Conservation (phyloP, 1,140 invertebrate species). For the Chionoecetes opilio region DNA sequence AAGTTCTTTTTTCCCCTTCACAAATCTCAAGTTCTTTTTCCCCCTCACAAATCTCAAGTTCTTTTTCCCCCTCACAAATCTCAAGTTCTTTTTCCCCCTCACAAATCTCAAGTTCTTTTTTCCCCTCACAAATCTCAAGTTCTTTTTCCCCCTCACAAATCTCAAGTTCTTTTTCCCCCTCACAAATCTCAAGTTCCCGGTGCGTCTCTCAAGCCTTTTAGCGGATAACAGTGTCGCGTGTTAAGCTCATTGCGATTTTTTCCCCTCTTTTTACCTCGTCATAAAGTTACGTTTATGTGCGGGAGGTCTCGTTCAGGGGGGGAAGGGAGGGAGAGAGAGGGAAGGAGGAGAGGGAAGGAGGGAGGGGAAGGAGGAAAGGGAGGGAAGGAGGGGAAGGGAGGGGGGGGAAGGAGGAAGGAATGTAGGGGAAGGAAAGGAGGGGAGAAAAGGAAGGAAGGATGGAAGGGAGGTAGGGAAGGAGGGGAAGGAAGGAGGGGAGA, state of each 20-base stretch:
- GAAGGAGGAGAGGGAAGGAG: neutral
- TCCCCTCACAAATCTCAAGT: no score
- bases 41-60: no score
- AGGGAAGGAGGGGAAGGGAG: neutral
- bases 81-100: no score
- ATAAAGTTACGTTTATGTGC: neutral
- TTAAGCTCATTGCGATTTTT: neutral
- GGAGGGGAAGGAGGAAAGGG: neutral
- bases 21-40: no score
- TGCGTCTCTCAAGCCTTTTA: neutral
- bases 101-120: no score
- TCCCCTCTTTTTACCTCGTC: neutral
- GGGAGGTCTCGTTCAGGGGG: neutral
- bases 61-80: no score
- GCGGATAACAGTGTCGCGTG: neutral
- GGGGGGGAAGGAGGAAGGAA: neutral
- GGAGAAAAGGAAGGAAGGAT: neutral
- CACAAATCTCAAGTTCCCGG: neutral
- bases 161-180: no score
- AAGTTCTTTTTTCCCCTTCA: no score
- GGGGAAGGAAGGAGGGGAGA: neutral
- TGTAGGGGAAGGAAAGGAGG: neutral
- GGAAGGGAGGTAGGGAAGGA: neutral
- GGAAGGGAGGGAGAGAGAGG: neutral
- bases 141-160: no score